These are phyloP conservation scores for Python bivittatus DNA, from an alignment of 2,113 vertebrate species.

Conservation along the genomic window DNA sequence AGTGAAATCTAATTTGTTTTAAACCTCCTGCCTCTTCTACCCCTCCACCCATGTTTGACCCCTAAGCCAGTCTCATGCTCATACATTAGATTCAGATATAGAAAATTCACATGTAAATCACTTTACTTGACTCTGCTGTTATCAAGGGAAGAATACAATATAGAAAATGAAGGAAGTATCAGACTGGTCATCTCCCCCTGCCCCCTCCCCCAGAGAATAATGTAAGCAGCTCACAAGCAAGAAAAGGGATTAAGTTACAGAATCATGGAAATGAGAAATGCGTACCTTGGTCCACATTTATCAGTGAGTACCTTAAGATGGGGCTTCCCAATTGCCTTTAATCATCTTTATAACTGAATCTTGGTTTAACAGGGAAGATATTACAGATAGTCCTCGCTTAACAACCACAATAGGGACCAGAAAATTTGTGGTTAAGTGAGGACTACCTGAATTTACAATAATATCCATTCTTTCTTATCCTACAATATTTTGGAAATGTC, in stretches of 20 bases:
- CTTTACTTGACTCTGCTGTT: background rate
- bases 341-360: background rate
- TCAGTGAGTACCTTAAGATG: background rate
- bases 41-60: too few species aligned
- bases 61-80: background rate
- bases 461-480: background rate
- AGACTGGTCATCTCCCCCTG: background rate
- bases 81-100: background rate
- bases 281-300: background rate
- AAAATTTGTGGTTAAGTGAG: too few species aligned
- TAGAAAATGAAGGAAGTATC: background rate
- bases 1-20: background rate
- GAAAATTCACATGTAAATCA: background rate
- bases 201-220: background rate
- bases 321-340: background rate
- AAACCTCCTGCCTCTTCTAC: background rate
- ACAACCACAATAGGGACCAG: too few species aligned
- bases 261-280: background rate
- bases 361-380: background rate
- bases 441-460: too few species aligned
- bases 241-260: background rate
- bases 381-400: too few species aligned
- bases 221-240: background rate
- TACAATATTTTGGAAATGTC: background rate
- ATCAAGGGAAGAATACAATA: background rate